Evolutionary conservation across 2,113 vertebrate genomes (phyloP), one percentile per base, ranked within the genome.

Genomic region (Acanthochromis polyacanthus): DNA sequence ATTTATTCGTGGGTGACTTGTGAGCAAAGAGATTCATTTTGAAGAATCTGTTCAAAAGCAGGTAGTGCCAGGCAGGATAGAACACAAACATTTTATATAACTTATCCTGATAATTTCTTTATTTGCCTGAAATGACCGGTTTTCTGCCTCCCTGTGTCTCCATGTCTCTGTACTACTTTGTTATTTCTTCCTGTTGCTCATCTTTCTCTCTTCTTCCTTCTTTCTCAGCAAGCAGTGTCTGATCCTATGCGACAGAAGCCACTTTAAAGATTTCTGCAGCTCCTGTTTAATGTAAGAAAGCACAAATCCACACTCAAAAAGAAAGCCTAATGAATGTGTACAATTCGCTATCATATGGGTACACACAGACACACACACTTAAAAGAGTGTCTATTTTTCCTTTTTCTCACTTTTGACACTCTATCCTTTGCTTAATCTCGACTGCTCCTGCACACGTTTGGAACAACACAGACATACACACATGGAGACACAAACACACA

Each of bases 231-330:
- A n/a, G 48, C 22, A 51, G 1, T 38, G 58, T 75, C 51, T 79
- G 67, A 85, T 79, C 56, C 55, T 58, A 45, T 4, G 10, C 30
- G 51, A 77, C 58, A 80, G 64, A 78, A 71, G 66, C 57, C 57
- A 82, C 63, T 75, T 85, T 55, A 66, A 78, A 78, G 75, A 60
- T 55, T 36, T 76, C 25, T 75, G 50, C 5, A 46, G 38, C 71
- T 67, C 1, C 56, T 65, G 60, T 86, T 78, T 81, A 63, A 80
- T 75, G 59, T 64, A 23, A 7, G 36, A 59, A 79, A 61, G 62
- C 25, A 20, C 28, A 32, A 28, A 61, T 45, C 36, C 38, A 52
- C 23, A 51, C 43, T 53, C 17, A 28, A 64, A 72, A 57, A 76
- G 1, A 50, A 4, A 58, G 38, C 62, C 78, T 60, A 78, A 77